Base-by-base conservation (phyloP, 2,113 vertebrate species). In the Abramis brama region DNA sequence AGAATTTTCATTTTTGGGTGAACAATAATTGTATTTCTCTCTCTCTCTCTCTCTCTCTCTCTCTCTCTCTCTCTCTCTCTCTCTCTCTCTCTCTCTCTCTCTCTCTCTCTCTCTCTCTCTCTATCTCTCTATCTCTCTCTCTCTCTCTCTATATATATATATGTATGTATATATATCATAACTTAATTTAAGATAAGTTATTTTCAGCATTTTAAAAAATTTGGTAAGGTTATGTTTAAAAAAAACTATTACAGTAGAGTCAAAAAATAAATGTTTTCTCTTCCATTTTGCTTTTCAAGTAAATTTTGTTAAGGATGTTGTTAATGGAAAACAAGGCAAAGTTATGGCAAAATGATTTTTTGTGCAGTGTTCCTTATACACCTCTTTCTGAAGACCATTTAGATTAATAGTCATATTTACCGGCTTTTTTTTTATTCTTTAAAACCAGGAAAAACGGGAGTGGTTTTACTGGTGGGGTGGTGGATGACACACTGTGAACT, bases 401-500 rank as follows among this genome's bases (percentile, higher is more conserved):
- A 45, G 36, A 15, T 23, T 64, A 45, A 62, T 45, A 64, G 62
- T 25, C 21, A 64, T 9, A 36, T 59, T 59, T 21, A 13, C 21
- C 10, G 19, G 2, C 12, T 52, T 55, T 73, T 73, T 73, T 25
- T 59, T 83, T 43, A 39, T 73, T 57, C 13, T 55, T 79, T 84
- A 78, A 88, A 83, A 85, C 45, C 86, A 62, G 82, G 50, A 50
- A 77, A 87, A 88, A 62, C 88, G 73, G 80, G 3, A 87, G 68
- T 55, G 66, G 50, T 82, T 79, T 52, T 45, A 75, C 74, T 27
- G 47, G 12, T 1, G 39, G 85, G 84, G 64, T 88, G 30, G 47
- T 79, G 84, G 84, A 81, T 87, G 84, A 89, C 77, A 90, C 90
- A 91, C 87, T 78, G 84, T 85, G 86, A 86, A 89, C 90, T 92